phyloP scores from a whole-genome alignment of 2,797 vertebrate genomes.

The Botia kubotai region DNA sequence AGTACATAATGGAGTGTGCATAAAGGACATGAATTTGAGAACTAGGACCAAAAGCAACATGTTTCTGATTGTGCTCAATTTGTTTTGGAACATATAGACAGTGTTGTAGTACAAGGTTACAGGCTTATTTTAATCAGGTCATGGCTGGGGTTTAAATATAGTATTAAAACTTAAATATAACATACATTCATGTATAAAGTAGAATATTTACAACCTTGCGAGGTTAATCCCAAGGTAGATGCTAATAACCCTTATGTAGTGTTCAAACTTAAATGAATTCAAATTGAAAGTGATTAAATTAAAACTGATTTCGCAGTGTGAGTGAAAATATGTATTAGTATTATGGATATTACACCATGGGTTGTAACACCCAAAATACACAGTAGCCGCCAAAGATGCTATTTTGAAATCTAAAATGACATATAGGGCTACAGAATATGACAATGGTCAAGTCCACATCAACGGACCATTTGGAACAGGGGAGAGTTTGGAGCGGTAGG shows the following conservation, averaged over 20 bases:
- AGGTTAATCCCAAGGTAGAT: not conserved
- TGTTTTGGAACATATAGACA: slow-evolving; percentile 18
- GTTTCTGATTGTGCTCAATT: slow-evolving; percentile 21
- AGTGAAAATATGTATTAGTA: too few species aligned
- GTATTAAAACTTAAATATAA: not conserved
- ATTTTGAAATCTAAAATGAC: too few species aligned
- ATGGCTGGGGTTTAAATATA: not conserved
- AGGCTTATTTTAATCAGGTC: too few species aligned
- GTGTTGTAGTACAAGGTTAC: not conserved
- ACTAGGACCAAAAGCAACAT: slow-evolving; percentile 29
- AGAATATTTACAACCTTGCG: not conserved
- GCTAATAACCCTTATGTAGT: not conserved
- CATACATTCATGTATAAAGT: not conserved
- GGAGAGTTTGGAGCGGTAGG: not conserved
- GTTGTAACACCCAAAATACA: too few species aligned
- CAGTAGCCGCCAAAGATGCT: too few species aligned
- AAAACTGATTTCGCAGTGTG: not conserved
- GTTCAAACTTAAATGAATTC: not conserved
- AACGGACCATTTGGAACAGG: not conserved
- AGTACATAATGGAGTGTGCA: slow-evolving; percentile 22
- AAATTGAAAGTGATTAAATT: not conserved
- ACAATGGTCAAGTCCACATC: not conserved
- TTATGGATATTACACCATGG: too few species aligned
- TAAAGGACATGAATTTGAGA: slow-evolving; percentile 40
- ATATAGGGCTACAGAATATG: not conserved